Conservation (phyloP, 37 sponge, comb jelly and placozoan genomes). For the Axinella damicornis region DNA sequence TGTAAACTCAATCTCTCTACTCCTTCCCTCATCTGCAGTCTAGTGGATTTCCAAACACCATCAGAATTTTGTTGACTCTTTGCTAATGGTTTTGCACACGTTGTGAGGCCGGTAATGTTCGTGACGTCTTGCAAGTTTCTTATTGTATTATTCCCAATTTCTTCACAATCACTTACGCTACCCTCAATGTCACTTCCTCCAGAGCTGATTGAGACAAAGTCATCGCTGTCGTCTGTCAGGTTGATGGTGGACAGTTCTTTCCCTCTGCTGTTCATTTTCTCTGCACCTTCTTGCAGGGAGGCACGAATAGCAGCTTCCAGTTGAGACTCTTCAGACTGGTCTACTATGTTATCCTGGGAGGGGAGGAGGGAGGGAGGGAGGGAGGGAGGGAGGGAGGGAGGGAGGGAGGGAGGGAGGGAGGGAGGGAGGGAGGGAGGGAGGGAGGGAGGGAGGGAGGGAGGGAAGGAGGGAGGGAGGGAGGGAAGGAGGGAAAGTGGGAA, state of each 20-base stretch:
- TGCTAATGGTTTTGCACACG: too few species aligned
- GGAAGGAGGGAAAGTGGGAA: too few species aligned
- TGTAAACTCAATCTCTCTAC: too few species aligned
- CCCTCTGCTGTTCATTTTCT: conserved; percentile 2
- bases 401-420: too few species aligned
- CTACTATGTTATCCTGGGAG: conserved; percentile 24
- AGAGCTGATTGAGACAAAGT: conserved; percentile 19
- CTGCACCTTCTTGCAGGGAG: conserved; percentile 57
- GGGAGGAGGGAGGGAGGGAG: not conserved
- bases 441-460: too few species aligned
- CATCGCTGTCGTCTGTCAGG: conserved; percentile 43
- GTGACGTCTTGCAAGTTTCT: too few species aligned
- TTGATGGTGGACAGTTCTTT: not conserved
- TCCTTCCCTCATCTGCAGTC: not conserved
- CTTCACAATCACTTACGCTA: not conserved
- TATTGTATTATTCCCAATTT: too few species aligned
- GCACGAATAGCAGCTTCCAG: conserved; percentile 85
- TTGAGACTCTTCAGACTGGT: conserved; percentile 78
- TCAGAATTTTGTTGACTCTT: too few species aligned
- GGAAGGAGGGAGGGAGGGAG: too few species aligned
- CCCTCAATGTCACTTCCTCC: conserved; percentile 38
- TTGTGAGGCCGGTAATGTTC: too few species aligned
- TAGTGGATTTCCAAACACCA: too few species aligned
- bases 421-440: too few species aligned
- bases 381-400: not conserved